Evolutionary conservation across 2,797 vertebrate species (phyloP), one percentile per base, ranked within the genome.

Genomic region (Oreochromis grahami): DNA sequence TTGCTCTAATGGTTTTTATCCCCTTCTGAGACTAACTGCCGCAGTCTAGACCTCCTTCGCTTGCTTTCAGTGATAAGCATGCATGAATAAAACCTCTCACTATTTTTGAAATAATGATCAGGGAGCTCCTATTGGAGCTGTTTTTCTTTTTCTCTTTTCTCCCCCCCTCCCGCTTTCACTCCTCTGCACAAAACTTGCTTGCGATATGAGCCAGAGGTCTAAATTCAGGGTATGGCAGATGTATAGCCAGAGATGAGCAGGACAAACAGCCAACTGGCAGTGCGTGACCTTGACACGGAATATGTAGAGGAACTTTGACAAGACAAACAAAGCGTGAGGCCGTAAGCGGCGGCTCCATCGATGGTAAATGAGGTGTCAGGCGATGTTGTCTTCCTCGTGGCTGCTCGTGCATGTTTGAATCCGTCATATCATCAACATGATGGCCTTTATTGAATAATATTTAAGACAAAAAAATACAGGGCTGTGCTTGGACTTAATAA

Each of bases 311-410:
- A 92, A 91, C 88, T 92, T 88, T 94, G 94, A 94, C 94, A 92
- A 90, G 91, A 84, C 94, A 94, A 93, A 94, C 93, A 95, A 93
- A 94, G 91, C 91, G 50, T 88, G 93, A 91, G 92, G 87, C 87
- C 43, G 87, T 19, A 53, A 84, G 92, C 81, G 87, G 81, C 76
- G 17, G 88, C 85, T 89, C 72, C 80, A 77, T 84, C 79, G 24
- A 86, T 90, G 85, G 85, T 85, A 94, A 95, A 95, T 92, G 92
- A 93, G 88, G 93, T 94, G 92, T 94, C 92, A 84, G 88, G 88
- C 82, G 5, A 83, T 82, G 92, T 89, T 89, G 90, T 89, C 90
- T 92, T 93, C 90, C 91, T 91, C 48, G 83, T 79, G 89, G 92
- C 87, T 87, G 90, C 91, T 90, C 89, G 65, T 79, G 93, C 93